Conservation (phyloP, 2,797 vertebrate genomes). For the Sebastes cheni region DNA sequence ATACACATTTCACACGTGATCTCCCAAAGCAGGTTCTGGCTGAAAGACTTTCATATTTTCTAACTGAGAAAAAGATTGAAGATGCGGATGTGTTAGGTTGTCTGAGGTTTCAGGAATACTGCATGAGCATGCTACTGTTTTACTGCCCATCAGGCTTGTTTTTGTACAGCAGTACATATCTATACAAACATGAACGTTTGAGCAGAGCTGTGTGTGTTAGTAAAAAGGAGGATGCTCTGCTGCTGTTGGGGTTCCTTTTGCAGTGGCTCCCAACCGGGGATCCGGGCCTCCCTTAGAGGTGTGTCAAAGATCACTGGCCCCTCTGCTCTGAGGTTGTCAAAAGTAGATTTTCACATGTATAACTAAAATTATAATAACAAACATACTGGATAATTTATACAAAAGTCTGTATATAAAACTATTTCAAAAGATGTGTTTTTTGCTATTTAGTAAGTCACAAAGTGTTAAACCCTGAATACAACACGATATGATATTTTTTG, state of each 20-base stretch:
- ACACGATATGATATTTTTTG: too few species aligned
- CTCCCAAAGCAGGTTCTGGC: not conserved
- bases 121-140: not conserved
- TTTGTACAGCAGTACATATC: not conserved
- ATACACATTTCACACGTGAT: not conserved
- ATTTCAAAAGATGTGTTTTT: too few species aligned
- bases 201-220: slow-evolving; percentile 19
- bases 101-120: not conserved
- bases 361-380: too few species aligned
- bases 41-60: not conserved
- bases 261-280: too few species aligned
- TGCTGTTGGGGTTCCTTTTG: not conserved
- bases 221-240: not conserved
- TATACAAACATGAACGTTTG: slow-evolving; percentile 37
- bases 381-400: too few species aligned
- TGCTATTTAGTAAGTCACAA: too few species aligned
- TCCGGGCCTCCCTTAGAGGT: too few species aligned
- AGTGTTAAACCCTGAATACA: too few species aligned
- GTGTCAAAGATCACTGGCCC: too few species aligned
- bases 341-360: too few species aligned
- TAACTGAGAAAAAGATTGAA: not conserved
- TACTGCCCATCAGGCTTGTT: slow-evolving; percentile 2
- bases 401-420: too few species aligned
- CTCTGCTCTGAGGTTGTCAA: too few species aligned
- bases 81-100: not conserved